Percentiles rank a stretch among this genome's conserved stretches.
These are phyloP conservation scores for Sweltsa coloradensis DNA, from an alignment of 1,140 invertebrate genomes.

Conservation along the genomic window DNA sequence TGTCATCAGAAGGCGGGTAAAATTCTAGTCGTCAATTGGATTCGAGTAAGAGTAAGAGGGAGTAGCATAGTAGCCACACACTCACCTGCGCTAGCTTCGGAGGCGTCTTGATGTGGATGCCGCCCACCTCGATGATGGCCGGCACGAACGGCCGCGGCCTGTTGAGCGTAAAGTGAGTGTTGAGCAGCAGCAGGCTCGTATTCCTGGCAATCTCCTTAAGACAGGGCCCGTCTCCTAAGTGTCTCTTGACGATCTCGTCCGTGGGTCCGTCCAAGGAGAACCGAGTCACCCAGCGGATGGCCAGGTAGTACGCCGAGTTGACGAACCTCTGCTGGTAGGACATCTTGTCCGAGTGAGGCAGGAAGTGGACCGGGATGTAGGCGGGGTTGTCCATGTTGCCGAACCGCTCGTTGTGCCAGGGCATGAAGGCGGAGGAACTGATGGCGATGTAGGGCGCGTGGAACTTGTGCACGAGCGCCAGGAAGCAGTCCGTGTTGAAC, in stretches of 20 bases:
- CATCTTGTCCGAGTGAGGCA: constrained; percentile 19
- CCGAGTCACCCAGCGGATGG: neutral
- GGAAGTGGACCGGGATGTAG: constrained; percentile 17
- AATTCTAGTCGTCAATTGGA: no score
- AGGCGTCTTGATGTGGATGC: no score
- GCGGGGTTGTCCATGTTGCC: constrained; percentile 20
- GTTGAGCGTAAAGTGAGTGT: no score
- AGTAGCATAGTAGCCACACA: no score
- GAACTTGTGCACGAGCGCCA: constrained; percentile 31
- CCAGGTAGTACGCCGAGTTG: constrained; percentile 7
- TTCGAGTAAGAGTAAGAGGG: no score
- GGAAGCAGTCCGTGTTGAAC: constrained; percentile 50
- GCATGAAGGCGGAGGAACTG: constrained; percentile 32
- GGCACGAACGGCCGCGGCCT: no score
- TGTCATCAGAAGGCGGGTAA: no score
- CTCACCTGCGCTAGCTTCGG: no score
- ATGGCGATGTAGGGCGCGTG: constrained; percentile 38
- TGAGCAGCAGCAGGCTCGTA: no score
- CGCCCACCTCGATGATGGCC: no score
- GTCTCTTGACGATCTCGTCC: neutral
- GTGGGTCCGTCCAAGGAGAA: neutral
- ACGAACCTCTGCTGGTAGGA: constrained; percentile 17
- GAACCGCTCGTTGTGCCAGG: constrained; percentile 20
- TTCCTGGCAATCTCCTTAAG: no score
- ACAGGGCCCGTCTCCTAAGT: no score